Conservation (phyloP, 1,140 invertebrate genomes). For the Agrypnia vestita region DNA sequence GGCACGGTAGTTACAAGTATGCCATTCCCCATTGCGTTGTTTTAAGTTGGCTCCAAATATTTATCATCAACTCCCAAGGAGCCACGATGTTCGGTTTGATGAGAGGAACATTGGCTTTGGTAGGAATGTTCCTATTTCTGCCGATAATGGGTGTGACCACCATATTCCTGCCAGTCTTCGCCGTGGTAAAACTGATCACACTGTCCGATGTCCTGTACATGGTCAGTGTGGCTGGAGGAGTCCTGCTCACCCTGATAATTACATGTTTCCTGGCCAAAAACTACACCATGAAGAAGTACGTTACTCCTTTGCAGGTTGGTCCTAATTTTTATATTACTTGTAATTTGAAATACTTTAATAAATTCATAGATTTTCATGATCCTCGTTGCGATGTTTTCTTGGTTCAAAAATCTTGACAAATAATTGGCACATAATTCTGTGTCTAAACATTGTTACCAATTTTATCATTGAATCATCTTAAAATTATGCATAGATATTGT, state of each 20-base stretch:
- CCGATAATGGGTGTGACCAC: slow-evolving; percentile 85
- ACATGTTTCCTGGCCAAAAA: slow-evolving; percentile 80
- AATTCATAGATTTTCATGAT: too few relatives aligned
- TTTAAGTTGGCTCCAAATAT: slow-evolving; percentile 89
- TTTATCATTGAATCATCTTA: too few relatives aligned
- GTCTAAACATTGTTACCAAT: too few relatives aligned
- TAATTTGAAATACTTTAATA: background rate
- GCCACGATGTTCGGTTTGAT: slow-evolving; percentile 87
- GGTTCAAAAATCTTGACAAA: too few relatives aligned
- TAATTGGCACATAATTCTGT: too few relatives aligned
- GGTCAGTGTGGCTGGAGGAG: slow-evolving; percentile 72
- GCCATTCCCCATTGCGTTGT: slow-evolving; percentile 90
- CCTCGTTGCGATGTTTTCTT: too few relatives aligned
- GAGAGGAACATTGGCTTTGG: slow-evolving; percentile 82
- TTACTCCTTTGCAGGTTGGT: slow-evolving; percentile 77
- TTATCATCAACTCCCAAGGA: slow-evolving; percentile 84
- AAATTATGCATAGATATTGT: too few relatives aligned
- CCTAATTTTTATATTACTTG: background rate
- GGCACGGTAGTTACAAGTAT: slow-evolving; percentile 85
- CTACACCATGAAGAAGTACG: slow-evolving; percentile 76
- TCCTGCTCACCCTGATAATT: slow-evolving; percentile 72
- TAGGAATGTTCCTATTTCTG: slow-evolving; percentile 84
- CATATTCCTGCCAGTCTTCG: slow-evolving; percentile 81
- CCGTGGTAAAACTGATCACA: slow-evolving; percentile 80
- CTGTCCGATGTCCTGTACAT: slow-evolving; percentile 77